These are phyloP conservation scores for Zoanthus sociatus DNA, from an alignment of 92 coral and sea anemone genomes.

Conservation along the genomic window DNA sequence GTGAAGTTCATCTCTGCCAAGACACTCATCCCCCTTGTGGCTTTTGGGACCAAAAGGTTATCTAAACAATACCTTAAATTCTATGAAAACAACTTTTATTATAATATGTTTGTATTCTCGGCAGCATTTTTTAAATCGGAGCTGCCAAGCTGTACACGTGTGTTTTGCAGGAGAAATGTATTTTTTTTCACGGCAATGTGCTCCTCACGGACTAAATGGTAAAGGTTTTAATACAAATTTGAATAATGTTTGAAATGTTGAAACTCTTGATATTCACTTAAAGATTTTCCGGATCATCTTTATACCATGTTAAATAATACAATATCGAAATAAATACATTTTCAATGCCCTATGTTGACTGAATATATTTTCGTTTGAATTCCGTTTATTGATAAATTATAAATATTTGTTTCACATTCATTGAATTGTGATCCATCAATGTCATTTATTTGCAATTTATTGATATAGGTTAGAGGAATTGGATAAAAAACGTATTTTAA, in stretches of 20 bases:
- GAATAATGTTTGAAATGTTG: neutral
- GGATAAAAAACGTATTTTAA: too few relatives aligned
- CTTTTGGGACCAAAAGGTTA: neutral
- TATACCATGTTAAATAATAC: constrained; percentile 8
- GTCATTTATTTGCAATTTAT: neutral
- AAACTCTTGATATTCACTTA: neutral
- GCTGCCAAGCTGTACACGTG: neutral
- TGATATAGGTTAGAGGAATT: too few relatives aligned
- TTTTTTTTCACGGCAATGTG: neutral
- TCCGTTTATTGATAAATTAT: constrained; percentile 12
- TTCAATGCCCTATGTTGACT: constrained; percentile 25
- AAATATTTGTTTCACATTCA: constrained; percentile 22
- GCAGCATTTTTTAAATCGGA: neutral
- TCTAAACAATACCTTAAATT: neutral
- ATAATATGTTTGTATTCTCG: neutral
- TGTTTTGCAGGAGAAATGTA: neutral
- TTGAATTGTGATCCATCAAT: neutral
- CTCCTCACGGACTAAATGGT: neutral
- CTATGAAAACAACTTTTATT: neutral
- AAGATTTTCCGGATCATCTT: neutral
- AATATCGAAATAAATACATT: constrained; percentile 25
- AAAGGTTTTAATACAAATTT: neutral
- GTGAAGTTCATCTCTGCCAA: neutral
- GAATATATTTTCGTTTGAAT: constrained; percentile 12
- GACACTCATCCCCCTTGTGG: neutral